Percentiles rank a stretch among this genome's conserved stretches.
phyloP scores from a whole-genome alignment of 1,140 invertebrate genomes.

The Acromyrmex echinatior region DNA sequence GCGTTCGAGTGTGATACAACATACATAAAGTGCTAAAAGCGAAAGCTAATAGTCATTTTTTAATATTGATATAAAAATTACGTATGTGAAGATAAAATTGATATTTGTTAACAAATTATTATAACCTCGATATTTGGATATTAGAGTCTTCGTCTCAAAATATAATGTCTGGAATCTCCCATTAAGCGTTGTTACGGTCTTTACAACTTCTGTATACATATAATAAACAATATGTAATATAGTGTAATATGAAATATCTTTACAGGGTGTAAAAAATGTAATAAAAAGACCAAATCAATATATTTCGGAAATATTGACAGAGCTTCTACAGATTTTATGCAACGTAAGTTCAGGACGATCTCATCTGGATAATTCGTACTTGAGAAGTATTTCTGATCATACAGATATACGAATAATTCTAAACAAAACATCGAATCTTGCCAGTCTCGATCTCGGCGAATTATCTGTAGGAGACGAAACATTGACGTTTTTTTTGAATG shows the following conservation, averaged over 20 bases:
- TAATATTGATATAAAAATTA: too few relatives aligned
- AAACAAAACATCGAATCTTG: conserved; percentile 76
- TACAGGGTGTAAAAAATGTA: conserved; percentile 56
- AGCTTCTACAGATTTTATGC: conserved; percentile 72
- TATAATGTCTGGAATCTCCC: too few relatives aligned
- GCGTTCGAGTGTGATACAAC: too few relatives aligned
- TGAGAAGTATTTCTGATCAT: conserved; percentile 68
- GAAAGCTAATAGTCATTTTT: too few relatives aligned
- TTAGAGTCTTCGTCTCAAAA: too few relatives aligned
- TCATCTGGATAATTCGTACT: conserved; percentile 58
- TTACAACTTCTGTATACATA: too few relatives aligned
- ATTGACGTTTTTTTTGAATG: conserved; percentile 82
- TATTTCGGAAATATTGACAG: conserved; percentile 78
- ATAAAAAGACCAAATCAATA: conserved; percentile 79
- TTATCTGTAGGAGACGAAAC: conserved; percentile 83
- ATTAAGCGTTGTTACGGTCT: too few relatives aligned
- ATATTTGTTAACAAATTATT: too few relatives aligned
- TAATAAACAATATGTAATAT: neutral
- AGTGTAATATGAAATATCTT: conserved; percentile 1
- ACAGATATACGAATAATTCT: conserved; percentile 74
- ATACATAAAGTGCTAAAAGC: too few relatives aligned
- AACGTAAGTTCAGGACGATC: conserved; percentile 53
- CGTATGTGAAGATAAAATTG: too few relatives aligned
- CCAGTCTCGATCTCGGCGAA: conserved; percentile 80
- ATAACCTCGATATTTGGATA: too few relatives aligned